A percentile compares a stretch with the other conserved stretches of the same genome.
These are phyloP conservation scores for Yoshiicerus persimilis DNA, from an alignment of 1,140 invertebrate genomes.

Conservation along the genomic window DNA sequence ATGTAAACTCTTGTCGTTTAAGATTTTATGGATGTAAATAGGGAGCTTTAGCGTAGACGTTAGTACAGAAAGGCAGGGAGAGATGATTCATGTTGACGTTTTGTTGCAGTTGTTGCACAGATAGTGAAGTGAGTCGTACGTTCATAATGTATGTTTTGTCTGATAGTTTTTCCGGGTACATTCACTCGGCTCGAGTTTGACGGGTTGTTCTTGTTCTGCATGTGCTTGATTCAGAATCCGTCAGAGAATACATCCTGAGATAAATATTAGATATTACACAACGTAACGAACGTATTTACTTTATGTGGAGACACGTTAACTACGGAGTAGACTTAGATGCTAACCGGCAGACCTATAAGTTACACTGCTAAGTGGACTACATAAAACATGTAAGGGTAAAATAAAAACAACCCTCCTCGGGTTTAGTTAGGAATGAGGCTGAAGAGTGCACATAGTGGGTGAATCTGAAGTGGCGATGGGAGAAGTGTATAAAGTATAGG, in stretches of 20 bases:
- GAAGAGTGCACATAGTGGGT: not conserved
- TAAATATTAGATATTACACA: not conserved
- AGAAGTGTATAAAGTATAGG: not conserved
- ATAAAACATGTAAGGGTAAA: not conserved
- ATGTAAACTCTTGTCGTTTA: not conserved
- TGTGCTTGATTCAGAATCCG: not conserved
- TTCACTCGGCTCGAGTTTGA: constrained; percentile 25
- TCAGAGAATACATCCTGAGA: not conserved
- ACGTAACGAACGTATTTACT: not conserved
- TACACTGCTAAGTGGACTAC: not conserved
- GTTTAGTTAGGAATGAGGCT: not conserved
- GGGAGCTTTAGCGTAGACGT: not conserved
- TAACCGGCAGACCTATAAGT: not conserved
- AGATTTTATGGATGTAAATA: not conserved
- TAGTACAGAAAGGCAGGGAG: not conserved
- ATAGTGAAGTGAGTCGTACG: constrained; percentile 17
- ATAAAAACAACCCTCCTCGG: not conserved
- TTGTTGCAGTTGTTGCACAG: constrained; percentile 15
- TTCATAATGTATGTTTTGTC: constrained; percentile 35
- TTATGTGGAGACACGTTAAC: not conserved
- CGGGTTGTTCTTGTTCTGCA: not conserved
- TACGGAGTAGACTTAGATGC: not conserved
- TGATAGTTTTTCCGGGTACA: constrained; percentile 31
- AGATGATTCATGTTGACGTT: constrained; percentile 29
- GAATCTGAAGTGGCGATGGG: not conserved